Evolutionary conservation across 2,113 vertebrate genomes (phyloP).

Genomic region (Corythornis vintsioides): DNA sequence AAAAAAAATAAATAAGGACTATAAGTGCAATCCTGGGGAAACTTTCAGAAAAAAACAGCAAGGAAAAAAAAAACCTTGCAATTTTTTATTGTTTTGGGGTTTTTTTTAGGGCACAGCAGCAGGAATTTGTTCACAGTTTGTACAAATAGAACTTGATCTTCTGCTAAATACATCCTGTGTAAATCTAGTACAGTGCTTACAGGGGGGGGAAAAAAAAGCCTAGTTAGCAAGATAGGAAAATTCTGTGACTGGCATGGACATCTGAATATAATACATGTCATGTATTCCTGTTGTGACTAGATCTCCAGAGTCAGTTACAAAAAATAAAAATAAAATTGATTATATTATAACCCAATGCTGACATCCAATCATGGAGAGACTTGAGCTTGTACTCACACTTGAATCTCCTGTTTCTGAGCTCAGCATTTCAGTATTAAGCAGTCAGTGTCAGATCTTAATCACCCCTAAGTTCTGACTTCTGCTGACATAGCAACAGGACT

Average conservation of each 20-base stretch:
- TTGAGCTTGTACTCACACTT: background rate
- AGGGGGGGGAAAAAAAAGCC: background rate
- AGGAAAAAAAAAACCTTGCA: background rate
- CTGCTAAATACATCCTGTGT: background rate
- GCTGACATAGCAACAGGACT: background rate
- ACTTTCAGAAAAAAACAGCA: background rate
- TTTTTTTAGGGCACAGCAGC: background rate
- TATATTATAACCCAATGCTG: background rate
- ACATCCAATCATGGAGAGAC: background rate
- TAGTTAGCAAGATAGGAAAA: background rate
- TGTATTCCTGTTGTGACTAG: background rate
- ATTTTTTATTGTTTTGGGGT: background rate
- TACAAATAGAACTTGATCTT: background rate
- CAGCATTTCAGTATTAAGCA: background rate
- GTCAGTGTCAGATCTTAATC: background rate
- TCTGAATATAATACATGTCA: background rate
- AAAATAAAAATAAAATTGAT: background rate
- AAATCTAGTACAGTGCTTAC: background rate
- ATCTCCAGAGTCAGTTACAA: background rate
- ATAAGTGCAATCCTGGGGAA: background rate
- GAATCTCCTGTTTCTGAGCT: background rate
- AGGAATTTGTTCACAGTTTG: background rate
- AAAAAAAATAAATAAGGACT: background rate
- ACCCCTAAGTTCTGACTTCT: background rate
- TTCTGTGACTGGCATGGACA: background rate